Evolutionary conservation across 2,113 vertebrate species (phyloP), one percentile per base, ranked within the genome.

Genomic region (Megaceryle maxima): DNA sequence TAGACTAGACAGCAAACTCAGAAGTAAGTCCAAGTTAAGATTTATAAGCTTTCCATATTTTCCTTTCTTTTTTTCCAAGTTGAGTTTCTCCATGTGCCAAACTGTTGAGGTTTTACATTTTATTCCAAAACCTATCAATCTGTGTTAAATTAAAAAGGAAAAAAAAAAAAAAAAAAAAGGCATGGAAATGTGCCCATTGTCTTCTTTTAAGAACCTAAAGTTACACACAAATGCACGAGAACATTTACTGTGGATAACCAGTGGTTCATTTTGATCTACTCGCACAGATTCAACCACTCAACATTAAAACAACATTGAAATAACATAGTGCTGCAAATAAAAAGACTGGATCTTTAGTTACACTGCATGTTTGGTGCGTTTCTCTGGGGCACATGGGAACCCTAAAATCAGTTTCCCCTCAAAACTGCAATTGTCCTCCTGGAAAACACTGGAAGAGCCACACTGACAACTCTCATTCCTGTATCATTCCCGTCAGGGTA

Each of bases 61-160:
- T 95, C 85, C 94, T 95, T 89, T 94, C 95, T 95, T 93, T 96
- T 97, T 96, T 96, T 96, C 91, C 96, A 98, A 95, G 97, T 3
- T 95, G 92, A 86, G 28, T 68, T 91, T 88, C 81, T 79, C 68
- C 79, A 88, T 8, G 39, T 87, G 97, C 96, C 98, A 98, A 97
- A 97, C 78, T 70, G 88, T 83, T 91, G 92, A 89, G 96, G 95
- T 96, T 98, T 98, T 94, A 95, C 57, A 59, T 92, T 95, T 91
- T 46, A 89, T 98, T 98, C 97, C 96, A 98, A 96, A 98, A 29
- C 35, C 96, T 92, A 97, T 97, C 95, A 97, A 98, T 98, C 83
- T 88, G 94, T 92, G 95, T 39, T 94, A 97, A 92, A 95, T 92
- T 95, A 35, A 79, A 94, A 43, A 66, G 31, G 19, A 91, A 41